Evolutionary conservation across 2,888 invertebrate species (phyloP).

Genomic region (Erynnis tages): DNA sequence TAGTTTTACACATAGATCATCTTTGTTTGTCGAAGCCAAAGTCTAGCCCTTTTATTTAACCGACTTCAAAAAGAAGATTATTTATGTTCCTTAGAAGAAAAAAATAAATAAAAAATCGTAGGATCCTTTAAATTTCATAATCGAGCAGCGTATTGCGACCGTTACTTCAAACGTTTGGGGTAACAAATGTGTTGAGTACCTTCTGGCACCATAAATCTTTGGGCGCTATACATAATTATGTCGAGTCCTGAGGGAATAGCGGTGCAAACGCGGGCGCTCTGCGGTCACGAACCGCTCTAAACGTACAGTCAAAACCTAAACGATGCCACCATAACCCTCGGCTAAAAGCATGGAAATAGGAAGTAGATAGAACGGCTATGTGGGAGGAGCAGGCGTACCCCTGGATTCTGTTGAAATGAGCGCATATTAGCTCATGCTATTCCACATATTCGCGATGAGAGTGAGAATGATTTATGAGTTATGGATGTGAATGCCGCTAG

Average conservation of each 20-base stretch:
- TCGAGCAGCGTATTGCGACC: neutral
- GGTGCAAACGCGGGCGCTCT: constrained; percentile 50
- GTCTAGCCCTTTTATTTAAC: too few relatives aligned
- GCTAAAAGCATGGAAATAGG: constrained; percentile 58
- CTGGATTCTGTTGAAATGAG: too few relatives aligned
- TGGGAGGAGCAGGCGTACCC: too few relatives aligned
- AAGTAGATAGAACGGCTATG: too few relatives aligned
- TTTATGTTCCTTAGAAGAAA: too few relatives aligned
- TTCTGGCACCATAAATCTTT: constrained; percentile 31
- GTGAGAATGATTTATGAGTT: too few relatives aligned
- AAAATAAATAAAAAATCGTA: too few relatives aligned
- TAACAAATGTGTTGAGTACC: constrained; percentile 21
- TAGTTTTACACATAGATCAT: constrained; percentile 3
- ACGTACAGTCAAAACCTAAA: constrained; percentile 71
- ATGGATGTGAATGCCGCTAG: too few relatives aligned
- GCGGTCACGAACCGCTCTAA: constrained; percentile 74
- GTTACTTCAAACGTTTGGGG: constrained; percentile 15
- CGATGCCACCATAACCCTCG: constrained; percentile 76
- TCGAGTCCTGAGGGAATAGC: constrained; percentile 59
- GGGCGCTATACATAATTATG: constrained; percentile 72
- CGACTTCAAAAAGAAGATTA: too few relatives aligned
- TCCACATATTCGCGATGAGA: too few relatives aligned
- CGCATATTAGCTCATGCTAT: too few relatives aligned
- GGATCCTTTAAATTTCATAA: constrained; percentile 6
- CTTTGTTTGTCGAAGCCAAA: constrained; percentile 2